Evolutionary conservation across 1,140 invertebrate species (phyloP).

Genomic region (Drosophila sp.): DNA sequence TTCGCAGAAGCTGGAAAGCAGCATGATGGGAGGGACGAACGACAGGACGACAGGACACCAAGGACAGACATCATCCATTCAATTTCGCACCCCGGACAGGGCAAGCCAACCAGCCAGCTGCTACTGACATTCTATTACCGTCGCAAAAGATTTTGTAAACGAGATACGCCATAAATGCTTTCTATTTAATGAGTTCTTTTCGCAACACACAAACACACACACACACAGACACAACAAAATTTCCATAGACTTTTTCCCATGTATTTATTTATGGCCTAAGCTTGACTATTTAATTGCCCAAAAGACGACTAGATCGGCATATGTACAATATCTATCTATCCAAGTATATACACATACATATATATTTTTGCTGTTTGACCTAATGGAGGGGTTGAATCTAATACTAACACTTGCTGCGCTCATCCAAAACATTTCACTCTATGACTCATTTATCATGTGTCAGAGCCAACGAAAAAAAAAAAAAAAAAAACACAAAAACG

Average conservation of each 20-base stretch:
- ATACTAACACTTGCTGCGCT: slow-evolving; percentile 3
- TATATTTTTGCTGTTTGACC: slow-evolving; percentile 44
- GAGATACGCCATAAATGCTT: slow-evolving; percentile 78
- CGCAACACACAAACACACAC: neutral
- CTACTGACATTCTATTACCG: slow-evolving; percentile 75
- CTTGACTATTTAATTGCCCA: slow-evolving; percentile 68
- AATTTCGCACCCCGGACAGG: slow-evolving; percentile 35
- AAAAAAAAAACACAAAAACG: slow-evolving; percentile 54
- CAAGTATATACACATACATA: too few relatives aligned
- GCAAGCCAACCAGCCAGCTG: slow-evolving; percentile 37
- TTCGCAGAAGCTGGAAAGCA: slow-evolving; percentile 22
- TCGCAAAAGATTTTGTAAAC: slow-evolving; percentile 47
- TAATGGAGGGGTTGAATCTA: slow-evolving; percentile 55
- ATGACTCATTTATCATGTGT: slow-evolving; percentile 80
- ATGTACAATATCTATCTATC: slow-evolving; percentile 27
- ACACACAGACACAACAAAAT: neutral
- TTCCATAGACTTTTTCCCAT: slow-evolving; percentile 18
- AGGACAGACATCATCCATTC: slow-evolving; percentile 29
- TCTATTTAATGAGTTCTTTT: slow-evolving; percentile 76
- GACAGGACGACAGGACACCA: neutral
- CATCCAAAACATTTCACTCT: slow-evolving; percentile 20
- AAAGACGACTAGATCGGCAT: slow-evolving; percentile 11
- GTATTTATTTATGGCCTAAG: slow-evolving; percentile 67
- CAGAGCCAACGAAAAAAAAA: slow-evolving; percentile 77
- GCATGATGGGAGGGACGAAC: neutral